phyloP scores from a whole-genome alignment of 2,888 invertebrate species.

The Agrotis clavis region DNA sequence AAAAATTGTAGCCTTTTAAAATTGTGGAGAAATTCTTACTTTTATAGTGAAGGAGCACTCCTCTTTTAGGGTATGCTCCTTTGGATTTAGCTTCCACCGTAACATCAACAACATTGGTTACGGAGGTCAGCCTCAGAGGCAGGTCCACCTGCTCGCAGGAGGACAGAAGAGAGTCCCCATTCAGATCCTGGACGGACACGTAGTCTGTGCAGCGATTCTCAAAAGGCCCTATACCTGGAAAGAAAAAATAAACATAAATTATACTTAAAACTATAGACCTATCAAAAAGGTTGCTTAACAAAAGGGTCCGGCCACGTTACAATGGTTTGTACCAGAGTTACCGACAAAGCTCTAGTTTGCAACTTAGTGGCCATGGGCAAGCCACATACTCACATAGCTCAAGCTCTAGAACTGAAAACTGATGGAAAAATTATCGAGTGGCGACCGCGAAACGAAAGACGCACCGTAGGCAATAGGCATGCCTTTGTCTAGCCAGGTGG shows the following conservation, averaged over 20 bases:
- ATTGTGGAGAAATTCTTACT: slow-evolving; percentile 79
- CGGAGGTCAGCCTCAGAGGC: slow-evolving; percentile 87
- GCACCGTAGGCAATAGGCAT: no score
- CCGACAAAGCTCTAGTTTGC: no score
- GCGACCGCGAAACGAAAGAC: no score
- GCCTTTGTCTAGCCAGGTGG: no score
- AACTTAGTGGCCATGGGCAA: no score
- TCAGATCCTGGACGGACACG: slow-evolving; percentile 87
- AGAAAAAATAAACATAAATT: no score
- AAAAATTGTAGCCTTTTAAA: background rate
- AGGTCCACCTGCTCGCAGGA: slow-evolving; percentile 91
- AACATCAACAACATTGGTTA: slow-evolving; percentile 86
- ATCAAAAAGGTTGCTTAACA: background rate
- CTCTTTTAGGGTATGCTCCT: slow-evolving; percentile 92
- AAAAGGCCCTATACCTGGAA: slow-evolving; percentile 86
- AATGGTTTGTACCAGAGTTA: no score
- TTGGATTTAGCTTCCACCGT: slow-evolving; percentile 86
- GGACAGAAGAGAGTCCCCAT: slow-evolving; percentile 86
- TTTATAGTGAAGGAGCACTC: slow-evolving; percentile 92
- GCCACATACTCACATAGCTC: no score
- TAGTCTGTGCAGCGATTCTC: slow-evolving; percentile 89
- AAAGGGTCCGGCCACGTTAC: no score
- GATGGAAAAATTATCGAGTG: no score
- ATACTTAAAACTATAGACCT: no score
- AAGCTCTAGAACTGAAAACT: no score